Base-by-base conservation (phyloP, 2,797 vertebrate species). In the Notolepis coatsorum region DNA sequence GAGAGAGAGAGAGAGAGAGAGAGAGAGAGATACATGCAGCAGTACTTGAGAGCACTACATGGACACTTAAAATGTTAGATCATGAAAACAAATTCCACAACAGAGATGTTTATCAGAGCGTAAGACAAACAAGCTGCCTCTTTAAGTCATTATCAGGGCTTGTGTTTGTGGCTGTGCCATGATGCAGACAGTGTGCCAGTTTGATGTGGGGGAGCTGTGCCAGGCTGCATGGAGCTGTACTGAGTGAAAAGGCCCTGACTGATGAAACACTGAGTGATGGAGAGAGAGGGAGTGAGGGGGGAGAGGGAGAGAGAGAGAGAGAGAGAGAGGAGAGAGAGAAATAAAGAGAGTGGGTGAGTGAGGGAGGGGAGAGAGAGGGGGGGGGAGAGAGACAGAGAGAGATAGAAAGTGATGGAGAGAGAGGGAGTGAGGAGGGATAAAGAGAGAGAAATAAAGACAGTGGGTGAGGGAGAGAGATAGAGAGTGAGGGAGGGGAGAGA, bases 41-140 rank as follows among this genome's bases (percentile, higher is more conserved):
- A n/a, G n/a, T n/a, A n/a, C n/a, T n/a, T n/a, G n/a, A n/a, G n/a
- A n/a, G n/a, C n/a, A n/a, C n/a, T n/a, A 77, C 58, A 53, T 17
- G 61, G 57, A 84, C 72, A 71, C 71, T 83, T 83, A 41, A 77
- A 85, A 86, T 65, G 62, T 76, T 46, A 24, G 69, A 77, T 56
- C 61, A 42, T 65, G 81, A 70, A 66, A 62, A 55, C 72, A 68
- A 74, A 75, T n/a, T n/a, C n/a, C n/a, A n/a, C 73, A 57, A 67
- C 76, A 54, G 61, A 80, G 79, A 86, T 85, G 3, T 13, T 21
- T 69, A 88, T 85, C 84, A 67, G 50, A 57, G 47, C 33, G 39
- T 46, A 69, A 67, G n/a, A 70, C 76, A 81, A 84, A 84, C 80
- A 80, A 80, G 77, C 7, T 62, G 43, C 55, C 49, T 67, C 27